Percentiles rank a stretch among this genome's conserved stretches.
Evolutionary conservation across 1,140 invertebrate species (phyloP).

Genomic region (Trissolcus basalis): DNA sequence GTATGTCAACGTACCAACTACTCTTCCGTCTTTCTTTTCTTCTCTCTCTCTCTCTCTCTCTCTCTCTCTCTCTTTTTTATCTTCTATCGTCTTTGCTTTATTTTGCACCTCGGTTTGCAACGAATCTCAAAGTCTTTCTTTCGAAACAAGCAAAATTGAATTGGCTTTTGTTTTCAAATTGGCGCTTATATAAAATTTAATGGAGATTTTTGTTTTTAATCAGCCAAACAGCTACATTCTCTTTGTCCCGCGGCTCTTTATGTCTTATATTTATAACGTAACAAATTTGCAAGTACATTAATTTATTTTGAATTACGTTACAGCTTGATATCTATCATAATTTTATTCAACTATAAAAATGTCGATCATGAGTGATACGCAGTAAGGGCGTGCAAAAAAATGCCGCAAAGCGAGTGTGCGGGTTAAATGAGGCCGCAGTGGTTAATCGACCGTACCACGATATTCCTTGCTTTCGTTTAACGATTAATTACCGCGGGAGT

Average conservation of each 20-base stretch:
- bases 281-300: slow-evolving; percentile 55
- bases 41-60: too few species aligned
- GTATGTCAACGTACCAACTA: too few species aligned
- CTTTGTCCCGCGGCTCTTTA: slow-evolving; percentile 16
- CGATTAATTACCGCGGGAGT: slow-evolving; percentile 53
- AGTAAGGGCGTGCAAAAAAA: slow-evolving; percentile 45
- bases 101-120: slow-evolving; percentile 32
- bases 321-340: slow-evolving; percentile 53
- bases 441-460: slow-evolving; percentile 57
- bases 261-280: slow-evolving; percentile 39
- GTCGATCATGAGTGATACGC: slow-evolving; percentile 50
- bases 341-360: slow-evolving; percentile 47
- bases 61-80: too few species aligned
- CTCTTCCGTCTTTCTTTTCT: too few species aligned
- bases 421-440: slow-evolving; percentile 56
- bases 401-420: slow-evolving; percentile 47
- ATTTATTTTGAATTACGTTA: slow-evolving; percentile 55
- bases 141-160: slow-evolving; percentile 10
- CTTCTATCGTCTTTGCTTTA: too few species aligned
- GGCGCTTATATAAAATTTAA: not conserved
- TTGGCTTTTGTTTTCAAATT: not conserved
- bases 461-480: slow-evolving; percentile 58
- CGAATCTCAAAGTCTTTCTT: slow-evolving; percentile 31
- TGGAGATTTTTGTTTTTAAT: too few species aligned
- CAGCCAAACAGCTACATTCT: slow-evolving; percentile 1